Base-by-base conservation (phyloP, 2,113 vertebrate genomes). In the Bos indicus region DNA sequence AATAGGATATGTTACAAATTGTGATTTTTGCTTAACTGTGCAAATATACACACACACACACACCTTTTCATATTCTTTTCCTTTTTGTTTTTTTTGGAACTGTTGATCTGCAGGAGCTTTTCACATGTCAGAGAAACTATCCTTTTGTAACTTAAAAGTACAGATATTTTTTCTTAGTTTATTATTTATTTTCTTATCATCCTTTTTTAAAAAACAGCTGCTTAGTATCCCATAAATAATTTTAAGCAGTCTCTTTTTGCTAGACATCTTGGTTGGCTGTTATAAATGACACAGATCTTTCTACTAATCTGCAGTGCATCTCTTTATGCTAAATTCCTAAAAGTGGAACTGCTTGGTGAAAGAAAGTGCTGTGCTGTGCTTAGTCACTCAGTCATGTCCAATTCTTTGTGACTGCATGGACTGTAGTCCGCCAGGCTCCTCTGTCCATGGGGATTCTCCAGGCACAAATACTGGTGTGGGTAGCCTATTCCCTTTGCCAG, bases 91-190 rank as follows among this genome's bases (percentile, higher is more conserved):
- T 56, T 59, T n/a, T 67, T 83, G 0, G 48, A 80, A 16, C 52
- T 59, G 40, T 90, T 95, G 17, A 82, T 74, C 59, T 48, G 52
- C 51, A 60, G 43, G 7, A 60, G 4, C 2, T 48, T 92, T 92
- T 85, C n/a, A 30, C 43, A 36, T 91, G 26, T 87, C 23, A 83
- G 11, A 52, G 36, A 54, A 64, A 77, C 48, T 60, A 78, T 82
- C 51, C 14, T 16, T 88, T 83, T 95, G 26, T 83, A 56, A 91
- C 62, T 64, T 62, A 59, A 88, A 88, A 88, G 64, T 92, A 28
- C 56, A 67, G 88, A 21, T 88, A 81, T 46, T 33, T 97, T 95
- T 94, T 84, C 56, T 91, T 51, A 91, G 60, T 64, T 91, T 78
- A 60, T 87, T 60, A 54, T 87, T 91, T 67, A 52, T 62, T 71